Conservation (phyloP, 2,888 invertebrate species). For the Polydesmus complanatus region DNA sequence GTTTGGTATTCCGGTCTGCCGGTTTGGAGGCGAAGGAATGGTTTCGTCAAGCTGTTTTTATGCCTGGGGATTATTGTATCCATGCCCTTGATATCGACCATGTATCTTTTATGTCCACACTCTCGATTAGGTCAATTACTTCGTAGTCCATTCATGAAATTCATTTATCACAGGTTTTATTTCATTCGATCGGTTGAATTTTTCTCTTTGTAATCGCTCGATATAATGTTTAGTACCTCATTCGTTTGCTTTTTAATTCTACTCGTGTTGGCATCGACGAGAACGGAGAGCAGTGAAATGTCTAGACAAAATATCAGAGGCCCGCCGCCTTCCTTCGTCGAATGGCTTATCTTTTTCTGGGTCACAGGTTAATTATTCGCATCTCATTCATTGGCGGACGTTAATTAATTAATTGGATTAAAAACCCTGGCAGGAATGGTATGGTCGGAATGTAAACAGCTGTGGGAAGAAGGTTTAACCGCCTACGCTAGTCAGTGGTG, state of each 20-base stretch:
- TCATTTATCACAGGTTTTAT: conserved; percentile 39
- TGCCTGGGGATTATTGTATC: conserved; percentile 34
- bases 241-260: conserved; percentile 40
- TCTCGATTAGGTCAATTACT: conserved; percentile 37
- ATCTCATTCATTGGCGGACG: background rate
- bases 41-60: conserved; percentile 34
- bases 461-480: conserved; percentile 42
- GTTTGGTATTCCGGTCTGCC: conserved; percentile 43
- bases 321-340: conserved; percentile 38
- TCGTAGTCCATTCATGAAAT: conserved; percentile 43
- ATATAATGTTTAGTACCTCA: conserved; percentile 32
- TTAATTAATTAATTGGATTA: background rate
- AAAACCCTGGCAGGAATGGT: conserved; percentile 33
- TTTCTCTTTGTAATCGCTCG: background rate
- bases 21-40: conserved; percentile 35
- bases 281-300: conserved; percentile 25
- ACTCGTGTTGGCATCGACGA: conserved; percentile 36
- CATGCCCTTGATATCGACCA: conserved; percentile 36
- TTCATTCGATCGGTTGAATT: background rate
- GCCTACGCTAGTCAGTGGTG: conserved; percentile 42
- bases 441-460: conserved; percentile 42
- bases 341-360: conserved; percentile 40
- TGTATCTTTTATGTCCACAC: conserved; percentile 38
- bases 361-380: conserved; percentile 33
- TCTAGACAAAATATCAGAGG: conserved; percentile 32